Evolutionary conservation across 2,888 invertebrate genomes (phyloP).

Genomic region (Ichneumoninae sp.): DNA sequence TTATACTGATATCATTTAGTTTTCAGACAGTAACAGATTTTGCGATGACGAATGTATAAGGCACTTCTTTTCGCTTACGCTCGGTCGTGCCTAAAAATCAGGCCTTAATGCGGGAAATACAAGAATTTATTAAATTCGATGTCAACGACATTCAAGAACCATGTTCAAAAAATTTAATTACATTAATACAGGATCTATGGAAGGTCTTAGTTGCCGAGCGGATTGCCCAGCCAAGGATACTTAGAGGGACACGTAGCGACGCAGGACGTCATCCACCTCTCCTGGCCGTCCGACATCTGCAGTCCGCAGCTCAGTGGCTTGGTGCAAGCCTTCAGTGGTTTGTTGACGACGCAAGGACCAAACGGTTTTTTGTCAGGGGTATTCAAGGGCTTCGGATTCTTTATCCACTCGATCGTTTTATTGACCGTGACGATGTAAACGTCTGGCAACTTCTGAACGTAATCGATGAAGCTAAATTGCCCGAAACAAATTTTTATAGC

Average conservation of each 20-base stretch:
- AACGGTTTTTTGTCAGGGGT: constrained; percentile 71
- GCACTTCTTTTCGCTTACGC: no score
- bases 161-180: not conserved
- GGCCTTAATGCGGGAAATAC: no score
- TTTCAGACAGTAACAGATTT: no score
- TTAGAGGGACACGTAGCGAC: constrained; percentile 84
- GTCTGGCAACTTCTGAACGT: constrained; percentile 85
- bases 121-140: not conserved
- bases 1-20: no score
- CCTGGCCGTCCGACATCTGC: constrained; percentile 74
- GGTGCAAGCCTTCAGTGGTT: constrained; percentile 73
- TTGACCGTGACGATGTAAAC: constrained; percentile 86
- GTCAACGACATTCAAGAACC: not conserved
- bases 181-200: not conserved
- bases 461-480: constrained; percentile 85
- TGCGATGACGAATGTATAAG: no score
- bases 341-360: constrained; percentile 78
- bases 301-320: constrained; percentile 72
- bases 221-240: constrained; percentile 87
- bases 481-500: not conserved
- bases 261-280: constrained; percentile 85
- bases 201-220: constrained; percentile 81
- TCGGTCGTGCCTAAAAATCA: not conserved
- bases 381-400: constrained; percentile 85
- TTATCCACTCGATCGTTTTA: constrained; percentile 86